Percentiles rank a stretch among this genome's conserved stretches.
phyloP scores from a whole-genome alignment of 2,888 invertebrate genomes.

The Eupithecia exiguata region DNA sequence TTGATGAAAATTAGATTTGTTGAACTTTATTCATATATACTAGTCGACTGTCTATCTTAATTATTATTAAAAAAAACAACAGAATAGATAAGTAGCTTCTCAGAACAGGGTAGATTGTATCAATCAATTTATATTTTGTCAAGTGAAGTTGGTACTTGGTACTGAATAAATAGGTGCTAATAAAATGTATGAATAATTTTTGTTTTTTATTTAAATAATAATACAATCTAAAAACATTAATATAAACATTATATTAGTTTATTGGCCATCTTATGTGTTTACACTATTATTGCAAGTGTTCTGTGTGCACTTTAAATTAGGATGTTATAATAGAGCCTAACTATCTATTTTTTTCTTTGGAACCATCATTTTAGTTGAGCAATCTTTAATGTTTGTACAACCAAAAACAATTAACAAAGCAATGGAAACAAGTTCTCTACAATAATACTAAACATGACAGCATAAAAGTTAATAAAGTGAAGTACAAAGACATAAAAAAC shows the following conservation, averaged over 20 bases:
- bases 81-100: background rate
- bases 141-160: background rate
- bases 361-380: background rate
- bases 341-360: no score
- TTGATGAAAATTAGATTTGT: conserved; percentile 31
- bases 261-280: conserved; percentile 7
- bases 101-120: background rate
- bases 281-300: background rate
- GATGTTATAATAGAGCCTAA: background rate
- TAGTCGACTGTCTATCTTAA: background rate
- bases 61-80: background rate
- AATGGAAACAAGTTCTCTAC: background rate
- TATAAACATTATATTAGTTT: conserved; percentile 11
- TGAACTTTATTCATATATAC: background rate
- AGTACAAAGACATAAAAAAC: background rate
- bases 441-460: background rate
- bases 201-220: conserved; percentile 25
- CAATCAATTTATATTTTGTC: background rate
- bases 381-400: background rate
- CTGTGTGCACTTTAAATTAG: background rate
- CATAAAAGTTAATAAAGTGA: background rate
- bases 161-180: conserved; percentile 22
- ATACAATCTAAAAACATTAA: conserved; percentile 20
- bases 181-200: conserved; percentile 6
- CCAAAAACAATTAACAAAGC: background rate